These are phyloP conservation scores for Lipophrys pholis DNA, from an alignment of 2,113 vertebrate genomes.

Conservation along the genomic window DNA sequence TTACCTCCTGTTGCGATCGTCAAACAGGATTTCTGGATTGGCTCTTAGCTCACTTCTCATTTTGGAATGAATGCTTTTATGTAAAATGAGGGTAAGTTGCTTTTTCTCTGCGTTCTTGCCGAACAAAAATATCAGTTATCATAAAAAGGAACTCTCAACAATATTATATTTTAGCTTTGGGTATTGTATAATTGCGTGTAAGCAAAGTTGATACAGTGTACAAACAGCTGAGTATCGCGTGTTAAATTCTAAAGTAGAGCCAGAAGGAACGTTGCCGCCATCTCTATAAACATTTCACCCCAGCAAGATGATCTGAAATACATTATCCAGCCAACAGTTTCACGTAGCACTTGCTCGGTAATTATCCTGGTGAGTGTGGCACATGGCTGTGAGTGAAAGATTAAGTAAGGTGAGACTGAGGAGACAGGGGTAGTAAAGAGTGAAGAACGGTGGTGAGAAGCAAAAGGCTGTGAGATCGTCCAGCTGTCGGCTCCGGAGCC, in stretches of 20 bases:
- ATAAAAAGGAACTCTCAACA: too few relatives aligned
- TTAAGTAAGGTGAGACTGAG: slow-evolving; percentile 45
- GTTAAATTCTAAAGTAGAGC: background rate
- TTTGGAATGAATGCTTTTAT: too few relatives aligned
- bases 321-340: slow-evolving; percentile 50
- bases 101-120: too few relatives aligned
- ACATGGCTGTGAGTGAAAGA: slow-evolving; percentile 51
- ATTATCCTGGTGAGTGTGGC: slow-evolving; percentile 56
- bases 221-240: too few relatives aligned
- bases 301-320: slow-evolving; percentile 44
- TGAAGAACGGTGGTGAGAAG: slow-evolving; percentile 30
- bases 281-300: slow-evolving; percentile 20
- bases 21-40: too few relatives aligned
- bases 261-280: background rate
- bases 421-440: slow-evolving; percentile 32
- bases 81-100: too few relatives aligned
- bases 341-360: slow-evolving; percentile 48
- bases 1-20: too few relatives aligned
- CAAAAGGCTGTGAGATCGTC: slow-evolving; percentile 56
- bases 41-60: too few relatives aligned
- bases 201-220: too few relatives aligned
- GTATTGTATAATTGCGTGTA: too few relatives aligned
- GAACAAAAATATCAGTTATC: too few relatives aligned
- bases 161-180: too few relatives aligned
- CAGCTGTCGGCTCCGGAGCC: slow-evolving; percentile 64